phyloP scores from a whole-genome alignment of 2,113 vertebrate species.

The Redunca redunca region DNA sequence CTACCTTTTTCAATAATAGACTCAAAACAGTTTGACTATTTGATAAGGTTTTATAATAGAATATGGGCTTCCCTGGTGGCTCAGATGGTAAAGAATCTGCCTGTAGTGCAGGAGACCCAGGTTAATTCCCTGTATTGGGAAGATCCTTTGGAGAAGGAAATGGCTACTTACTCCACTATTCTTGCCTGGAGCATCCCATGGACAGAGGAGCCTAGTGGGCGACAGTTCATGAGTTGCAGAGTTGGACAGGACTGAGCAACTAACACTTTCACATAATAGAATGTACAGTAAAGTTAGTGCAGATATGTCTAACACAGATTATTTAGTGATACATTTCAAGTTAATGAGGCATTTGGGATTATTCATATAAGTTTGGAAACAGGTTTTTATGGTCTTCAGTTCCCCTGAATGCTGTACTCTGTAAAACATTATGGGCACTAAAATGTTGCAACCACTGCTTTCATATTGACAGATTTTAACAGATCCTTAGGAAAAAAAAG shows the following conservation, averaged over 20 bases:
- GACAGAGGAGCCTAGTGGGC: background rate
- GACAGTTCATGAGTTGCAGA: background rate
- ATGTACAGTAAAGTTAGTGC: background rate
- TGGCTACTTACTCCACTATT: background rate
- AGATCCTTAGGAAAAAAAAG: background rate
- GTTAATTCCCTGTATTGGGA: background rate
- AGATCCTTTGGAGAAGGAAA: background rate
- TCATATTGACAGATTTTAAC: conserved; percentile 26
- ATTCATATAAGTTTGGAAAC: conserved; percentile 7
- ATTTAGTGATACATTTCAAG: conserved; percentile 13
- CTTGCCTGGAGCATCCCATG: background rate
- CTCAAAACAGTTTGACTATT: background rate
- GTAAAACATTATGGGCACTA: background rate
- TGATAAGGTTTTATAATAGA: background rate
- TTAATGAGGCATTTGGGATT: conserved; percentile 16
- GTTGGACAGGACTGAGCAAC: background rate
- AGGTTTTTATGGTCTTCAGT: background rate
- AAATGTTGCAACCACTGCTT: background rate
- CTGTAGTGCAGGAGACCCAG: background rate
- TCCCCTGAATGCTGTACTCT: background rate
- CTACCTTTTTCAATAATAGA: conserved; percentile 35
- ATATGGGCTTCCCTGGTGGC: background rate
- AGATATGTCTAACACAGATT: conserved; percentile 13
- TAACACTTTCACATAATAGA: background rate
- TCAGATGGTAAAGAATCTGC: background rate